These are phyloP conservation scores for Diuraphis noxia DNA, from an alignment of 1,140 invertebrate species.

Conservation along the genomic window DNA sequence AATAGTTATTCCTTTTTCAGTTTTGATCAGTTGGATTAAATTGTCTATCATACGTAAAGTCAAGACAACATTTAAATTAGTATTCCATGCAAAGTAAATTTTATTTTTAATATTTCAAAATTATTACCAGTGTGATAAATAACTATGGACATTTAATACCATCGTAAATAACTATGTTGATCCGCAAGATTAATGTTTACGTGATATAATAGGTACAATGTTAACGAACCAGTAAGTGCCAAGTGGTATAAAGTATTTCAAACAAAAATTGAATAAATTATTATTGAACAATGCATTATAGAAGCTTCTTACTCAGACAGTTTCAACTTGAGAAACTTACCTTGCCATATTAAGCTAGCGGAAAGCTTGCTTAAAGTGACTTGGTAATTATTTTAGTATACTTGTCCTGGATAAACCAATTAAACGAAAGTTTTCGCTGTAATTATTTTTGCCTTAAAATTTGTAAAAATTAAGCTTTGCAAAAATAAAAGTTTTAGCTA, in stretches of 20 bases:
- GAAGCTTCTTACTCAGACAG: not conserved
- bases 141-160: not conserved
- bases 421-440: conserved; percentile 31
- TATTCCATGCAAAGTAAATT: not conserved
- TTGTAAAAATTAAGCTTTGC: not conserved
- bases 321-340: conserved; percentile 33
- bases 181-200: not conserved
- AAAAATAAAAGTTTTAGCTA: not conserved
- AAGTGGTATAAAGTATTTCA: not conserved
- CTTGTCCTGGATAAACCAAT: conserved; percentile 26
- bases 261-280: conserved; percentile 8
- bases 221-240: not conserved
- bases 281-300: conserved; percentile 17
- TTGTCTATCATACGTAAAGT: not conserved
- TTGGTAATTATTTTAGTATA: conserved; percentile 40
- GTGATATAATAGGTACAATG: not conserved
- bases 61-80: not conserved
- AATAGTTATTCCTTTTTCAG: not conserved
- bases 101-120: not conserved
- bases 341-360: not conserved
- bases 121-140: not conserved
- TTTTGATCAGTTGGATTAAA: not conserved
- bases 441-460: not conserved
- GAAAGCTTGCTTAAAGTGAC: conserved; percentile 25
- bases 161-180: not conserved